A percentile compares a stretch with the other conserved stretches of the same genome.
Conservation (phyloP, 2,888 invertebrate species). For the Mamestra brassicae region DNA sequence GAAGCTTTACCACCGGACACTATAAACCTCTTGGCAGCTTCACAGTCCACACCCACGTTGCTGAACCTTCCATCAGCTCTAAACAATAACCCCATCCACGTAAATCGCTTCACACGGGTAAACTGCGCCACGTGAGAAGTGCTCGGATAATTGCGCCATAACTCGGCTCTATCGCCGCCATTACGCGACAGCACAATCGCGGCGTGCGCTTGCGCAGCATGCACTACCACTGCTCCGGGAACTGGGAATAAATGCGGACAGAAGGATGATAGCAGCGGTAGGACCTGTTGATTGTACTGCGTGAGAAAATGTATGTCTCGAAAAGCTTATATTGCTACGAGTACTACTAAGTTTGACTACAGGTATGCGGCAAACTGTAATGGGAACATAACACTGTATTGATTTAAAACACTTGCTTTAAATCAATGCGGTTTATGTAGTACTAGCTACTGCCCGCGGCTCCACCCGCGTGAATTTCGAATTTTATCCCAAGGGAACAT, state of each 20-base stretch:
- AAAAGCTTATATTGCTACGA: not conserved
- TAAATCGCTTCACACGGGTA: constrained; percentile 63
- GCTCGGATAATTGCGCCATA: constrained; percentile 71
- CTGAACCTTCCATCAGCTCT: constrained; percentile 41
- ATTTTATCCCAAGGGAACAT: no score
- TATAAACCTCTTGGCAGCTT: not conserved
- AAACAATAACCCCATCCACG: constrained; percentile 51
- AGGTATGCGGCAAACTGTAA: no score
- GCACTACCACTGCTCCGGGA: constrained; percentile 18
- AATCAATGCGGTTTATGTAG: no score
- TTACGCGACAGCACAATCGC: constrained; percentile 77
- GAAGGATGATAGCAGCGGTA: constrained; percentile 32
- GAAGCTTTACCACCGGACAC: not conserved
- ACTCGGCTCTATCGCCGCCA: constrained; percentile 66
- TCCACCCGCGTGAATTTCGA: no score
- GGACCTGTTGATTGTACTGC: not conserved
- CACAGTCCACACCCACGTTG: constrained; percentile 1
- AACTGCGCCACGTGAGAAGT: constrained; percentile 52
- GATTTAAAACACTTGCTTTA: no score
- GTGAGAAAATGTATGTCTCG: not conserved
- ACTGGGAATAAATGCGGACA: constrained; percentile 22
- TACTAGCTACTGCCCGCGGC: no score
- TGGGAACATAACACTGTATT: no score
- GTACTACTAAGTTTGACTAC: no score
- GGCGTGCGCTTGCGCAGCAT: constrained; percentile 60